Evolutionary conservation across 2,888 invertebrate species (phyloP), one percentile per base, ranked within the genome.

Genomic region (Ichneumoninae sp.): DNA sequence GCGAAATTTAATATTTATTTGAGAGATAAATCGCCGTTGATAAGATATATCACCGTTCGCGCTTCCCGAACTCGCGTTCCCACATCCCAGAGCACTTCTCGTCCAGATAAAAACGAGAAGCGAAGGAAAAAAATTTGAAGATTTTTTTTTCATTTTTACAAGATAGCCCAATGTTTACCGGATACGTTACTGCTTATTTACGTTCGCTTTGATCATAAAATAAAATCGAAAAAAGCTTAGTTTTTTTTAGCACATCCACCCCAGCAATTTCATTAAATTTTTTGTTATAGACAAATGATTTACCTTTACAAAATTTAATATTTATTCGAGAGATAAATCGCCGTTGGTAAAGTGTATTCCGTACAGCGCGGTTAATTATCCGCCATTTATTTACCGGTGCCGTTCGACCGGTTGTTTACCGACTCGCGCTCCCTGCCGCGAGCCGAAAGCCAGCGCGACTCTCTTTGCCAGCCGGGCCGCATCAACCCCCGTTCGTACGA

Each of bases 51-150:
- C 13, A 22, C 22, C 5, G 44, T 40, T 52, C 70, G 60, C 50
- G 16, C 60, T 47, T 57, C 22, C 65, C 22, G 30, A 26, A 60
- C 52, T n/a, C 52, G 22, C 33, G 33, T 63, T 78, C 26, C 60
- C 69, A 74, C 81, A 81, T 81, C n/a, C 69, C 54, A 69, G 60
- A 74, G 5, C 19, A 33, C n/a, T 65, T 47, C 74, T 71, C 75
- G 81, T 78, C 69, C 22, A 16, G 50, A 63, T 71, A 36, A 26
- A 19, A n/a, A 22, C 13, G n/a, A 4, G 33, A 26, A 60, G 47
- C 30, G 22, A 30, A n/a, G n/a, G n/a, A n/a, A n/a, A n/a, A n/a
- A n/a, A n/a, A n/a, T 40, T 1, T 50, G 30, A 65, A 65, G 30
- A 19, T 10, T 40, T 10, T 10, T 10, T 33, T 33, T 33, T 33